Conservation (phyloP, 2,888 invertebrate species). For the Drosophila kambysellisi region DNA sequence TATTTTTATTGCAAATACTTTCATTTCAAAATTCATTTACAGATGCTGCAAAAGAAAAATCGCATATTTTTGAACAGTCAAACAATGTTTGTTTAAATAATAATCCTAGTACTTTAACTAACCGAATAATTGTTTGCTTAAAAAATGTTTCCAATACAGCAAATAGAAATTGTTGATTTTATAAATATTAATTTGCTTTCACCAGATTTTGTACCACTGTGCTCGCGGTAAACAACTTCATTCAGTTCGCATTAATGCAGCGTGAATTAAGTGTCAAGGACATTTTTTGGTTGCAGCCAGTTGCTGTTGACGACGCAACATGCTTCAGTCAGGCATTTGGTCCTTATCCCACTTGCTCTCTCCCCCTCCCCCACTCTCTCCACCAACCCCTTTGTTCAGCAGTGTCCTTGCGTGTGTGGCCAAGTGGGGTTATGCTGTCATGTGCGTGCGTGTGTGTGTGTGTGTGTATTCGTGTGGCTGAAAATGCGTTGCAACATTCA, state of each 20-base stretch:
- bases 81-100: no score
- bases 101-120: no score
- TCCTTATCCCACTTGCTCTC: slow-evolving; percentile 1
- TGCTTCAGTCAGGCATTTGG: slow-evolving; percentile 64
- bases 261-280: slow-evolving; percentile 82
- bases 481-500: slow-evolving; percentile 81
- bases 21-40: background rate
- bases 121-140: no score
- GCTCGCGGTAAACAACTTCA: slow-evolving; percentile 71
- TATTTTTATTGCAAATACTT: background rate
- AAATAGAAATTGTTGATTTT: background rate
- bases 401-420: slow-evolving; percentile 51
- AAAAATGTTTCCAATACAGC: no score
- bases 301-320: slow-evolving; percentile 69
- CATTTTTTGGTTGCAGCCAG: slow-evolving; percentile 75
- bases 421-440: slow-evolving; percentile 55
- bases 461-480: slow-evolving; percentile 32
- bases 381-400: background rate
- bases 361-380: background rate
- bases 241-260: slow-evolving; percentile 80
- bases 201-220: slow-evolving; percentile 52
- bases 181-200: background rate
- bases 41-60: background rate
- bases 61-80: no score
- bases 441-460: slow-evolving; percentile 23